phyloP scores from a whole-genome alignment of 2,888 invertebrate genomes.

The Priocnemis perturbator region DNA sequence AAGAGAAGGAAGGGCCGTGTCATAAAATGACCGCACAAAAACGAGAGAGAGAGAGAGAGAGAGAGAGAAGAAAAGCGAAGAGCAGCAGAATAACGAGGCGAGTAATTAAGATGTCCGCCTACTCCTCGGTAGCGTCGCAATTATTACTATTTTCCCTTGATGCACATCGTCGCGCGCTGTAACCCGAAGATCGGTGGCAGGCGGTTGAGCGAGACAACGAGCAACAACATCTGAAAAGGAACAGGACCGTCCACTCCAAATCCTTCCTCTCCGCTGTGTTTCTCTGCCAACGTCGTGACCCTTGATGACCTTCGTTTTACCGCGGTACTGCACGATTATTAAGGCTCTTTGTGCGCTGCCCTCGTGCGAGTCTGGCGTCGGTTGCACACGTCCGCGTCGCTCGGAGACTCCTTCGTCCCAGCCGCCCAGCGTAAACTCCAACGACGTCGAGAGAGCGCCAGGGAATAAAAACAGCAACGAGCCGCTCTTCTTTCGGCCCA shows the following conservation, averaged over 20 bases:
- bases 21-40: conserved; percentile 21
- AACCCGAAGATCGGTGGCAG: conserved; percentile 7
- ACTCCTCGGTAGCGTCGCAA: conserved; percentile 30
- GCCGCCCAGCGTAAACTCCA: conserved; percentile 7
- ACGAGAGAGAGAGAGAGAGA: conserved; percentile 13
- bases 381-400: conserved; percentile 6
- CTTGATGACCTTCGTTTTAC: conserved; percentile 35
- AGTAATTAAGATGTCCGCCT: conserved; percentile 44
- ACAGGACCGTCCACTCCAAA: not conserved
- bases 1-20: conserved; percentile 32
- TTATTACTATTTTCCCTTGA: conserved; percentile 24
- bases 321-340: conserved; percentile 30
- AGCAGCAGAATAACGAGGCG: conserved; percentile 11
- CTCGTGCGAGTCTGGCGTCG: not conserved
- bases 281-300: conserved; percentile 19
- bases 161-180: conserved; percentile 12
- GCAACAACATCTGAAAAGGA: not conserved
- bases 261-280: not conserved
- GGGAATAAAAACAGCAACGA: conserved; percentile 2
- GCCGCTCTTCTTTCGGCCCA: conserved; percentile 1
- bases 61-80: conserved; percentile 13
- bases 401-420: conserved; percentile 2
- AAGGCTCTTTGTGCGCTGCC: conserved; percentile 35
- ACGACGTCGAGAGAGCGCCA: not conserved
- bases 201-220: not conserved